A percentile compares a stretch with the other conserved stretches of the same genome.
Evolutionary conservation across 2,797 vertebrate genomes (phyloP).

Genomic region (Ceryle rudis): DNA sequence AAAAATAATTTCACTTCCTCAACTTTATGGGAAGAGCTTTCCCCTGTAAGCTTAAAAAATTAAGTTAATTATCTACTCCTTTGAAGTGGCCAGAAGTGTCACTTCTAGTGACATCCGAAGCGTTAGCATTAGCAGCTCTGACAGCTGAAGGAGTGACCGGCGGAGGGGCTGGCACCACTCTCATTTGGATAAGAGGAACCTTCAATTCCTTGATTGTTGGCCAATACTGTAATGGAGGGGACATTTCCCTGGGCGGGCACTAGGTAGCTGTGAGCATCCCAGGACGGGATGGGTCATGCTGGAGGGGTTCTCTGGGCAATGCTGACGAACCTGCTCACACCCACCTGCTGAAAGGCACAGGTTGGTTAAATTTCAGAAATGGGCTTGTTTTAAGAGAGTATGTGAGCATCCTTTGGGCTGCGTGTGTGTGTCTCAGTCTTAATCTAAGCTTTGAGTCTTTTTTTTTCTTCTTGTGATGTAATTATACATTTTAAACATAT

Average conservation of each 20-base stretch:
- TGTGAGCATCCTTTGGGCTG: not conserved
- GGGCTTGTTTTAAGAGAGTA: fast-evolving
- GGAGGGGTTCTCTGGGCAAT: not conserved
- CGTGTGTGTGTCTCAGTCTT: fast-evolving
- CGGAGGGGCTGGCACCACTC: not conserved
- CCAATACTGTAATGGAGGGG: not conserved
- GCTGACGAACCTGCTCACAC: not conserved
- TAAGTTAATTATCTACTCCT: conserved; percentile 17
- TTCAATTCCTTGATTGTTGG: conserved; percentile 49
- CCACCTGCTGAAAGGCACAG: not conserved
- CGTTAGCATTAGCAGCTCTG: not conserved
- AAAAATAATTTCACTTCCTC: not conserved
- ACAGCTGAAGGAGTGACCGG: conserved; percentile 44
- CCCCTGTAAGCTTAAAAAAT: not conserved
- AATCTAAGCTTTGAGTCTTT: fast-evolving
- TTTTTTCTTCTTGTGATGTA: not conserved
- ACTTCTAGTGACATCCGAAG: not conserved
- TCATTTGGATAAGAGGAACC: conserved; percentile 60
- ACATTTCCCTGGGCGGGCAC: not conserved
- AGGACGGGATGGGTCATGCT: fast-evolving
- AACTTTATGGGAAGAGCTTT: not conserved
- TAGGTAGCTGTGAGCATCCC: not conserved
- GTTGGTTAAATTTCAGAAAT: not conserved
- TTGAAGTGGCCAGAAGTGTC: conserved; percentile 40
- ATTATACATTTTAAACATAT: not conserved